These are phyloP conservation scores for Drosophila villosipedis DNA, from an alignment of 2,888 invertebrate species.

Conservation along the genomic window DNA sequence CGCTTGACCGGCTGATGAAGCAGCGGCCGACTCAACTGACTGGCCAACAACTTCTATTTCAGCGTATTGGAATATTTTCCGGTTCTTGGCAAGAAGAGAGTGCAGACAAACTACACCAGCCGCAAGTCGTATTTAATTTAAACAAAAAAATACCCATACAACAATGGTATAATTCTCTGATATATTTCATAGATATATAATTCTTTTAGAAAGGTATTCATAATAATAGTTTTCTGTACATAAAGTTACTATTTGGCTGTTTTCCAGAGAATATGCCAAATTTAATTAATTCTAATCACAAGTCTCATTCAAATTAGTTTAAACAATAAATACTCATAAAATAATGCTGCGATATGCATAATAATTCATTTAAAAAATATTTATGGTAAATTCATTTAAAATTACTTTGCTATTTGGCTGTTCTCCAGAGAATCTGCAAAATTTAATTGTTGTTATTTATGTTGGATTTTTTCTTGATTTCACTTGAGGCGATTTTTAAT, in stretches of 20 bases:
- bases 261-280: slow-evolving; percentile 28
- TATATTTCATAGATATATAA: background rate
- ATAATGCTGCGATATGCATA: background rate
- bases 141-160: background rate
- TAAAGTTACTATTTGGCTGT: slow-evolving; percentile 37
- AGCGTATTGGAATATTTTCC: slow-evolving; percentile 51
- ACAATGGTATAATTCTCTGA: background rate
- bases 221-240: background rate
- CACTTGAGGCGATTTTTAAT: slow-evolving; percentile 61
- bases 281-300: slow-evolving; percentile 15
- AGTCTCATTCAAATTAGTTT: background rate
- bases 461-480: slow-evolving; percentile 41
- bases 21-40: slow-evolving; percentile 64
- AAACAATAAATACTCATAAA: background rate
- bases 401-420: slow-evolving; percentile 43
- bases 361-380: background rate
- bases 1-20: slow-evolving; percentile 66
- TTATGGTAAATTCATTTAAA: slow-evolving; percentile 7
- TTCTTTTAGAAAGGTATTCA: background rate
- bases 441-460: slow-evolving; percentile 18
- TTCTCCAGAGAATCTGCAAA: slow-evolving; percentile 33
- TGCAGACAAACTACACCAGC: slow-evolving; percentile 34
- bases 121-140: background rate
- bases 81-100: slow-evolving; percentile 55
- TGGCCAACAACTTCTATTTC: slow-evolving; percentile 47